These are phyloP conservation scores for Brotula barbata DNA, from an alignment of 2,797 vertebrate species.

Conservation along the genomic window DNA sequence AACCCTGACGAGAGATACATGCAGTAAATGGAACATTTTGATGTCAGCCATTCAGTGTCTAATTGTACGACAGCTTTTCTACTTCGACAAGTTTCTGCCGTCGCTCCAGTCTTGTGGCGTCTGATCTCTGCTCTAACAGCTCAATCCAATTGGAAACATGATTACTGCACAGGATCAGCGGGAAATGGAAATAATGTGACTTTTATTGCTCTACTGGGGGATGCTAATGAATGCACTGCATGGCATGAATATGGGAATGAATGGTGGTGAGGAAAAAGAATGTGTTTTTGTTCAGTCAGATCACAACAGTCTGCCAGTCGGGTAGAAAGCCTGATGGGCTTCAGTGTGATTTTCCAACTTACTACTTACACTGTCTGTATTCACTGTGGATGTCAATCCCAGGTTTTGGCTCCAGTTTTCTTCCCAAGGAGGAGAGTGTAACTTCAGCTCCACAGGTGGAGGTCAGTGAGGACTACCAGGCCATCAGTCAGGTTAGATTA, in stretches of 20 bases:
- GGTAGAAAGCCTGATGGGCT: conserved; percentile 58
- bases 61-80: conserved; percentile 16
- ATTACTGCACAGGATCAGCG: conserved; percentile 35
- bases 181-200: conserved; percentile 60
- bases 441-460: conserved; percentile 83
- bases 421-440: conserved; percentile 92
- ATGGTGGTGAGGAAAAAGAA: conserved; percentile 40
- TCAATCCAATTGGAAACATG: conserved; percentile 54
- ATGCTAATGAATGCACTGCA: conserved; percentile 56
- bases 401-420: conserved; percentile 96
- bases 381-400: conserved; percentile 57
- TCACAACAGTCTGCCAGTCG: conserved; percentile 43
- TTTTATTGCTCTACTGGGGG: conserved; percentile 53
- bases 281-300: conserved; percentile 53
- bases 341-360: conserved; percentile 47
- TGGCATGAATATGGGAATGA: conserved; percentile 55
- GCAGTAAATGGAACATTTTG: conserved; percentile 3
- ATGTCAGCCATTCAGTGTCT: conserved; percentile 7
- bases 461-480: conserved; percentile 85
- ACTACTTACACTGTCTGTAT: conserved; percentile 42
- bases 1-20: conserved; percentile 20
- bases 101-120: conserved; percentile 29
- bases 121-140: conserved; percentile 43
- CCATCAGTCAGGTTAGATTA: conserved; percentile 85
- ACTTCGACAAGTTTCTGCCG: conserved; percentile 11